Base-by-base conservation (phyloP, 92 coral and sea anemone genomes). In the Porites evermanni region DNA sequence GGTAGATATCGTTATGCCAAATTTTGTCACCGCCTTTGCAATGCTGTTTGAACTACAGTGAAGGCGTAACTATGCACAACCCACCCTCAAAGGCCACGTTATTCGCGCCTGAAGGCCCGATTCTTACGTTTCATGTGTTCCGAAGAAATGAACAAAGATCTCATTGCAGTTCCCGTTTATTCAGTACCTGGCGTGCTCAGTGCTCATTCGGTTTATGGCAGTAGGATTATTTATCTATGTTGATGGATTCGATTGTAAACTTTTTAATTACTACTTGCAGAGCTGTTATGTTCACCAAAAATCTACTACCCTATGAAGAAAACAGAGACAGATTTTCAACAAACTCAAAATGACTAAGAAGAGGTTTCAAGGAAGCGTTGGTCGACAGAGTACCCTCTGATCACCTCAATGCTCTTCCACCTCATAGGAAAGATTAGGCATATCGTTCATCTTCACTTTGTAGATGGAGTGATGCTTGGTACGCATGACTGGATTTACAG, bases 321-420 rank as follows among this genome's bases (percentile, higher is more conserved):
- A 71, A 71, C 76, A 71, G 47, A 44, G 76, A 71, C 21, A 32
- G 17, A 47, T 71, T 71, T 47, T 29, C 17, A 16, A 71, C 32
- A 71, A 32, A 32, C 76, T 71, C 76, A 71, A 32, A 71, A 8
- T 53, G 76, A 11, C 19, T 53, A 71, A 32, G 76, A 71, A 16
- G 56, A 71, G 56, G 76, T 71, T 47, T 72, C 77, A 72, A 72
- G 77, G 77, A 72, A 72, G 77, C 77, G 1, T 51, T 44, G 20
- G 77, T 70, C 53, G 72, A 67, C 29, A 26, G 29, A 26, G 29
- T 26, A 26, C 29, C 29, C 2, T 26, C 29, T 26, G 29, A 26
- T 26, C 29, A 26, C 29, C 29, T 26, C 29, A 2, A 26, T 26
- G 29, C 29, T 26, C 29, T 26, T 26, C 29, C 29, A 26, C 29